A percentile compares a stretch with the other conserved stretches of the same genome.
Conservation (phyloP, 1,140 invertebrate genomes). For the Meteorus sp. region DNA sequence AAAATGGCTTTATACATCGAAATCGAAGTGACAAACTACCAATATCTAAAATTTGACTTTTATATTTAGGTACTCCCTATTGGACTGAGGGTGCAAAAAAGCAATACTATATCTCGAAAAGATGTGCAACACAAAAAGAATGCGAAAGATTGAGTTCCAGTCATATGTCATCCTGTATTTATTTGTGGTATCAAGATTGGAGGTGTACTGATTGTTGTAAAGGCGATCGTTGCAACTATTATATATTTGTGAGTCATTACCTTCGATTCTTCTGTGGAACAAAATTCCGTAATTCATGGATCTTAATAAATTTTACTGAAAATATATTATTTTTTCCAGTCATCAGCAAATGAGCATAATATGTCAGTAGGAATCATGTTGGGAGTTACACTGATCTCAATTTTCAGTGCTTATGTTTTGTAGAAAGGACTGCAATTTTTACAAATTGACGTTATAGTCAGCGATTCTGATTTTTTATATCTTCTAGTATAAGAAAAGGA, state of each 20-base stretch:
- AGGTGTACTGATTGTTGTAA: conserved; percentile 95
- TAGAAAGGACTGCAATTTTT: conserved; percentile 15
- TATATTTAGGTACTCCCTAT: conserved; percentile 78
- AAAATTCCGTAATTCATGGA: neutral
- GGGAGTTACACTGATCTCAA: neutral
- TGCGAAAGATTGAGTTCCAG: conserved; percentile 72
- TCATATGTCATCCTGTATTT: conserved; percentile 80
- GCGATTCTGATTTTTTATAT: too few relatives aligned
- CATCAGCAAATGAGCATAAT: conserved; percentile 24
- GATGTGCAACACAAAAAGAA: conserved; percentile 78
- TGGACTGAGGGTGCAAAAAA: conserved; percentile 92
- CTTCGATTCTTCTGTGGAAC: conserved; percentile 6
- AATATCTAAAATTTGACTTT: conserved; percentile 16
- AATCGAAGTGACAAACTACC: neutral
- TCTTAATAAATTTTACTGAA: too few relatives aligned
- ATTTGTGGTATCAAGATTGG: conserved; percentile 99
- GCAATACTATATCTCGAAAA: conserved; percentile 92
- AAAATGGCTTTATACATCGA: neutral
- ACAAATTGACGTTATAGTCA: conserved; percentile 21
- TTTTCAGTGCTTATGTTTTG: conserved; percentile 10
- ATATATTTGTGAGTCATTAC: conserved; percentile 82
- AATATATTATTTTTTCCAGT: conserved; percentile 33
- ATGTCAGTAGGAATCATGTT: neutral
- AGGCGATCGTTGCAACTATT: conserved; percentile 96
- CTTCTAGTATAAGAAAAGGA: neutral